These are phyloP conservation scores for Tetrao urogallus DNA, from an alignment of 2,113 vertebrate species.

Conservation along the genomic window DNA sequence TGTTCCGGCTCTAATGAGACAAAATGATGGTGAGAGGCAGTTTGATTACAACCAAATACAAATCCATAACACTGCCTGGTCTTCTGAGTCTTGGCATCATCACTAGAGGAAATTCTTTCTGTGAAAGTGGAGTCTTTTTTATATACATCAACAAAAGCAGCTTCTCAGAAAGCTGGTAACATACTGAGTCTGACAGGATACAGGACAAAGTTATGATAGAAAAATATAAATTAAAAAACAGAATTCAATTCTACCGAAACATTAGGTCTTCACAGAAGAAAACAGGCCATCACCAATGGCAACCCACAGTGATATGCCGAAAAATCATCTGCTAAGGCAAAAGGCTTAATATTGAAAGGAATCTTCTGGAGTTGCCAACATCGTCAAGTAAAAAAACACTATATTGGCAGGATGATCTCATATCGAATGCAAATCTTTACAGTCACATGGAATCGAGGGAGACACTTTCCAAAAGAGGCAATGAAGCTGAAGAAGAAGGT, in stretches of 20 bases:
- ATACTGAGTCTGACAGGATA: neutral
- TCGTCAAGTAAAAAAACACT: conserved; percentile 19
- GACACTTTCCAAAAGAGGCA: neutral
- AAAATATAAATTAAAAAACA: conserved; percentile 25
- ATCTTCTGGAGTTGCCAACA: neutral
- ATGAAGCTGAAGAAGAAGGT: conserved; percentile 22
- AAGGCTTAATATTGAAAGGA: neutral
- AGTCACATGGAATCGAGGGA: neutral
- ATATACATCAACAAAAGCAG: conserved; percentile 4
- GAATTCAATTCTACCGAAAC: conserved; percentile 11
- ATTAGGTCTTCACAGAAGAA: neutral
- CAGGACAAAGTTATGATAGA: conserved; percentile 8
- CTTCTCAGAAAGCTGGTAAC: conserved; percentile 7
- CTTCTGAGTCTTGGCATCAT: conserved; percentile 14
- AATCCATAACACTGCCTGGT: neutral
- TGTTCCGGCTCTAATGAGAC: neutral
- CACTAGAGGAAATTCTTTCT: conserved; percentile 26
- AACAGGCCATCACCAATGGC: neutral
- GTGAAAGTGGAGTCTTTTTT: neutral
- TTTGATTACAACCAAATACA: conserved; percentile 22
- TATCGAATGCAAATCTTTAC: neutral
- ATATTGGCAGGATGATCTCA: conserved; percentile 13
- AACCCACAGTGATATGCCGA: neutral
- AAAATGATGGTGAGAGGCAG: neutral
- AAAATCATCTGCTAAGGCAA: conserved; percentile 2